Evolutionary conservation across 2,888 invertebrate genomes (phyloP), one percentile per base, ranked within the genome.

Genomic region (Pyralis farinalis): DNA sequence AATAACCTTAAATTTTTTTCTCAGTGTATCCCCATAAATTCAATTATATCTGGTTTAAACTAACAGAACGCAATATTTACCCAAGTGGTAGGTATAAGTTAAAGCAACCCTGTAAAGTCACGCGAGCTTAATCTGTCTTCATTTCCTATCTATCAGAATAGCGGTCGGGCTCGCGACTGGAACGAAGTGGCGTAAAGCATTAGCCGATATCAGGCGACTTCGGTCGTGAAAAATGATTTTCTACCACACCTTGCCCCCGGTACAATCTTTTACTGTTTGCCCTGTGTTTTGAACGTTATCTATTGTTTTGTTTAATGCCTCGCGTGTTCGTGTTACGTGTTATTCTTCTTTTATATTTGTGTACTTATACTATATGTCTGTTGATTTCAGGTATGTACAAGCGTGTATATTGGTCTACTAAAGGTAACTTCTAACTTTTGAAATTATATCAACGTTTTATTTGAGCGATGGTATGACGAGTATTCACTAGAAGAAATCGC

Each of bases 101-200:
- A 25, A 25, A 61, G 54, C 37, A 56, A 53, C 71, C 71, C 70
- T 75, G 77, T 75, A 70, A 53, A 78, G 84, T 83, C 85, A 86
- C 39, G 39, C 39, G 68, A 84, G 49, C 74, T 72, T 83, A 86
- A 88, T 87, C 83, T 73, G 79, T 88, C 88, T 87, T 88, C 85
- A 87, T 88, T 88, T 85, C 84, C 85, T 86, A 84, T 87, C 88
- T 86, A 86, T 87, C 84, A 81, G 75, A 80, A 76, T 63, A 55
- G 61, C 67, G 64, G 70, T 59, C 61, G 67, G 61, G 71, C 69
- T 65, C 63, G 16, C 59, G 53, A 58, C 41, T 63, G 66, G 58
- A 68, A 63, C 68, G 64, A 55, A 66, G 63, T 53, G 49, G 62
- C 63, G 63, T 75, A 76, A 82, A 76, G 76, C 83, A 87, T 85